A percentile compares a stretch with the other conserved stretches of the same genome.
Conservation (phyloP, 1,140 invertebrate genomes). For the Scaptomyza montana region DNA sequence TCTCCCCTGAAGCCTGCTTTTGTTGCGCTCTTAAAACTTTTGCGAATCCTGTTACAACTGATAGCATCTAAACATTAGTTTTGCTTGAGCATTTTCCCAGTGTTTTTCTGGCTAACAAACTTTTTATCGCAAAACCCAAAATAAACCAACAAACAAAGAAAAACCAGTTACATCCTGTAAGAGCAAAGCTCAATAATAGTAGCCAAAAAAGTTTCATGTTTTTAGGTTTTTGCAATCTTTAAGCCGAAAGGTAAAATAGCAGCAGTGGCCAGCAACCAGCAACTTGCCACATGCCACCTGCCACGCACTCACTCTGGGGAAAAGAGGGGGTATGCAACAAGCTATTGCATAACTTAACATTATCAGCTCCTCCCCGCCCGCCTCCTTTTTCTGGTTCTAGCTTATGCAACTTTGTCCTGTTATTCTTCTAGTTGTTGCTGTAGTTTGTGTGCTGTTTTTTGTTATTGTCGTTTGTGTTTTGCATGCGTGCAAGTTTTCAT, state of each 20-base stretch:
- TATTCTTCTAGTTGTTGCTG: background rate
- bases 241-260: constrained; percentile 12
- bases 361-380: constrained; percentile 11
- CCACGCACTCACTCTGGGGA: background rate
- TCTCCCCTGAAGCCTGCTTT: too few species aligned
- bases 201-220: constrained; percentile 16
- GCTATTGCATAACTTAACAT: constrained; percentile 40
- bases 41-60: constrained; percentile 4
- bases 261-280: constrained; percentile 20
- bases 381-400: background rate
- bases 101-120: constrained; percentile 2
- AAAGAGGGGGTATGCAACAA: background rate
- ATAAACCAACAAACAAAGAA: background rate
- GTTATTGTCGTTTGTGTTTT: constrained; percentile 17
- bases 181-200: constrained; percentile 28
- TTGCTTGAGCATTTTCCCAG: background rate
- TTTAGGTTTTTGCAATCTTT: constrained; percentile 28
- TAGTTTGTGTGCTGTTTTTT: too few species aligned
- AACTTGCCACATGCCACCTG: constrained; percentile 18
- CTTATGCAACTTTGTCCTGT: constrained; percentile 13
- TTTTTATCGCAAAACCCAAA: constrained; percentile 29
- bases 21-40: constrained; percentile 15
- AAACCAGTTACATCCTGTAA: constrained; percentile 14
- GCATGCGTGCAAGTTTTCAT: constrained; percentile 62
- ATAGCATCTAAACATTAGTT: constrained; percentile 37